phyloP scores from a whole-genome alignment of 2,113 vertebrate genomes.

The Nerophis ophidion region DNA sequence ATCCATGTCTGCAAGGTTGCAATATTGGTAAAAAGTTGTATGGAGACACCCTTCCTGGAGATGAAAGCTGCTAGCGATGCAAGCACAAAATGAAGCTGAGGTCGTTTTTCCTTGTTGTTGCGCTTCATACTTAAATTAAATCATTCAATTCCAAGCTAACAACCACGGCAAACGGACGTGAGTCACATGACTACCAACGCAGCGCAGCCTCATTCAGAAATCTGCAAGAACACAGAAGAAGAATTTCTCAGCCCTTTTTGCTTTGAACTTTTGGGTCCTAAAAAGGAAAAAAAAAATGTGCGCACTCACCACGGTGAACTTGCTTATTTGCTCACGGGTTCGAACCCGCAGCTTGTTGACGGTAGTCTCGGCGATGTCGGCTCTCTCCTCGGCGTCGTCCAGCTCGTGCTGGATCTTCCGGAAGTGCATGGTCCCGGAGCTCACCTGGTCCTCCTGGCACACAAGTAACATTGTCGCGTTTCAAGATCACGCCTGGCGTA shows the following conservation, averaged over 20 bases:
- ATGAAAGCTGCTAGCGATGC: too few species aligned
- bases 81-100: too few species aligned
- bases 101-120: too few species aligned
- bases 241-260: not conserved
- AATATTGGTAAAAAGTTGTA: too few species aligned
- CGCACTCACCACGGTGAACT: conserved; percentile 63
- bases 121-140: too few species aligned
- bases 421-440: conserved; percentile 77
- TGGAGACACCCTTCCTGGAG: too few species aligned
- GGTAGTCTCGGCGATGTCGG: conserved; percentile 81
- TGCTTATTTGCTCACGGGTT: conserved; percentile 74
- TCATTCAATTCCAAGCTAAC: not conserved
- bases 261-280: too few species aligned
- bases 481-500: not conserved
- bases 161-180: conserved; percentile 7
- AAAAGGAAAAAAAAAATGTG: too few species aligned
- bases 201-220: conserved; percentile 37
- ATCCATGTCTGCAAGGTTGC: too few species aligned
- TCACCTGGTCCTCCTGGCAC: conserved; percentile 84
- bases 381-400: conserved; percentile 84
- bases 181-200: conserved; percentile 1
- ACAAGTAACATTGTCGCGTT: not conserved
- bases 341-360: conserved; percentile 84
- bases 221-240: conserved; percentile 28
- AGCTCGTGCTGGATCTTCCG: conserved; percentile 86